Base-by-base conservation (phyloP, 2,113 vertebrate genomes). In the Marcusenius ussheri region DNA sequence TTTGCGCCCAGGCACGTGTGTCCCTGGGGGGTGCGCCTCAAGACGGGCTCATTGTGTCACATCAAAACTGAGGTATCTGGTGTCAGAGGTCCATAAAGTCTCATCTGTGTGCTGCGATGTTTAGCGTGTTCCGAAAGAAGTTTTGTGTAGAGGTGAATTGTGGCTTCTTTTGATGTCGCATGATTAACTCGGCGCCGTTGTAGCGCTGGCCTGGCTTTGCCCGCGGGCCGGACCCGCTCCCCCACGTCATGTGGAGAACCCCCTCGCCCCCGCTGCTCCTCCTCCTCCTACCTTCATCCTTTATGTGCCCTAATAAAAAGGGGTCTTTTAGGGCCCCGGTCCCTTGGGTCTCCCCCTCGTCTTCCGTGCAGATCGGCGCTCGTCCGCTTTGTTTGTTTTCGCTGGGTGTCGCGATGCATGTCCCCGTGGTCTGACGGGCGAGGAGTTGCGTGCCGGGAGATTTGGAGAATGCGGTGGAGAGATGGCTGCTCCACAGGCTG, bases 271-370 rank as follows among this genome's bases (percentile, higher is more conserved):
- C 7, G 3, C n/a, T 27, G 13, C n/a, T 27, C 6, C 31, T 83
- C 21, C 3, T 66, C 50, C 42, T 56, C 19, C 74, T 53, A 84
- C 89, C 89, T 58, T 58, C 84, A 74, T 45, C 50, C 85, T 89
- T 89, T 85, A 84, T 58, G 50, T 85, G 50, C 50, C 21, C n/a
- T 46, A 80, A 89, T 89, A 47, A 89, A 89, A 83, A 89, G 88
- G 21, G 62, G 10, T 62, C 42, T 19, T 88, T 46, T 8, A 58
- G 19, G 39, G 35, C 42, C 58, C 8, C 1, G 5, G 39, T 19
- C 13, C 7, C 15, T 42, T 2, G 31, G 31, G 1, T 66, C 39
- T 39, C 15, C 24, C 50, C 8, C 45, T 89, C 11, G 74, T 19
- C 8, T 27, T 66, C 45, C 5, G 42, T 70, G 88, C 17, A 47